Conservation (phyloP, 2,113 vertebrate species). For the Eupsittula cactorum region DNA sequence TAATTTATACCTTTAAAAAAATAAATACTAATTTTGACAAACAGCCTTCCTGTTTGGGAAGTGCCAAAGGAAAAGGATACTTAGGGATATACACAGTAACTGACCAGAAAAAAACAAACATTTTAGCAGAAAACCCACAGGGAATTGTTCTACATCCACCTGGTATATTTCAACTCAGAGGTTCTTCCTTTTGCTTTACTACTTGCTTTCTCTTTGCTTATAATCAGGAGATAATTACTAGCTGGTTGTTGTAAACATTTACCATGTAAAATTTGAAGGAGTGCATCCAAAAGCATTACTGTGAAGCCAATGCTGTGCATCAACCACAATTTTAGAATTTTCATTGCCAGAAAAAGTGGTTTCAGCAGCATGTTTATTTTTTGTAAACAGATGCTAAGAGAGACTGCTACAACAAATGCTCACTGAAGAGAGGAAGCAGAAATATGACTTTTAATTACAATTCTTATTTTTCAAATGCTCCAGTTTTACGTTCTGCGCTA, state of each 20-base stretch:
- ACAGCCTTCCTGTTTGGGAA: not conserved
- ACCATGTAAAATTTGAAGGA: not conserved
- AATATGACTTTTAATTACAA: not conserved
- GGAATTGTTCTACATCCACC: not conserved
- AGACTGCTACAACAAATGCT: not conserved
- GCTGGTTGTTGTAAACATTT: not conserved
- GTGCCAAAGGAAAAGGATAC: not conserved
- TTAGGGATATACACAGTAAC: not conserved
- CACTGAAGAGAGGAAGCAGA: not conserved
- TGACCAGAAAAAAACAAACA: not conserved
- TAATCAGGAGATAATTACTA: not conserved
- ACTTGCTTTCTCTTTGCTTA: not conserved
- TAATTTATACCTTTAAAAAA: not conserved
- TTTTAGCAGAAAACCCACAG: not conserved
- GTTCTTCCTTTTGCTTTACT: not conserved
- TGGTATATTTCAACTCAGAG: not conserved
- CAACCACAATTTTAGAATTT: not conserved
- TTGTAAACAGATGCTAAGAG: not conserved
- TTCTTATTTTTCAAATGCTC: not conserved
- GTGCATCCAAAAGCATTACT: not conserved
- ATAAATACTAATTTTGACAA: not conserved
- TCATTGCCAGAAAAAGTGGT: not conserved
- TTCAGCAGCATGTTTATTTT: not conserved
- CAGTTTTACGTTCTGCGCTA: not conserved
- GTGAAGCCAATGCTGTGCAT: not conserved